Evolutionary conservation across 2,113 vertebrate genomes (phyloP).

Genomic region (Egretta garzetta): DNA sequence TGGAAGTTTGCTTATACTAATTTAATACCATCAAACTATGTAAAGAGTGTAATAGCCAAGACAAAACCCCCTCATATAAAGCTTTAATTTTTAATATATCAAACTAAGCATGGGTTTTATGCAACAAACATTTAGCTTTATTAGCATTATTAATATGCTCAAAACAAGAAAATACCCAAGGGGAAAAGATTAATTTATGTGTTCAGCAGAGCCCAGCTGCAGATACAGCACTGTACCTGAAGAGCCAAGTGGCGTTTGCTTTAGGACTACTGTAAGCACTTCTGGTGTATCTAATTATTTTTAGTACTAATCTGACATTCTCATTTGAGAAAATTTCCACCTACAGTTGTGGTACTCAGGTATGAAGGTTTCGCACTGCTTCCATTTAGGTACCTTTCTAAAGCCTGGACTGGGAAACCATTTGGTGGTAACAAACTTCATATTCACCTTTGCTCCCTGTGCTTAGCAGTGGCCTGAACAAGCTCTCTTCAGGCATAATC

Average conservation of each 20-base stretch:
- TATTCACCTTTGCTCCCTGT: not conserved
- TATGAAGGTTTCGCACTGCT: not conserved
- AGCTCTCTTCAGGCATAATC: conserved; percentile 28
- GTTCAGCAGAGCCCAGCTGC: not conserved
- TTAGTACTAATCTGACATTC: not conserved
- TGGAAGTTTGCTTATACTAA: not conserved
- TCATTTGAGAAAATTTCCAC: not conserved
- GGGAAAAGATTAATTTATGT: not conserved
- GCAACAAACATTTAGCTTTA: not conserved
- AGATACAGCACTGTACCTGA: not conserved
- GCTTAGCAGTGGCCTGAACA: not conserved
- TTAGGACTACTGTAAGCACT: not conserved
- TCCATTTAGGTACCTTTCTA: not conserved
- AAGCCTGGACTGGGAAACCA: not conserved
- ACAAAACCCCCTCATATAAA: not conserved
- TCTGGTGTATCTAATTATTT: not conserved
- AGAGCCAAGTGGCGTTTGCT: not conserved
- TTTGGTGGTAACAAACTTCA: not conserved
- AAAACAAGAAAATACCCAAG: not conserved
- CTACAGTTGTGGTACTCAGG: not conserved
- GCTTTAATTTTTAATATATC: not conserved
- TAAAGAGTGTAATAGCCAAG: not conserved
- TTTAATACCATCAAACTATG: not conserved
- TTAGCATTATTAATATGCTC: not conserved
- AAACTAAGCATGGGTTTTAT: not conserved